phyloP scores from a whole-genome alignment of 2,113 vertebrate species.

The Athene cunicularia region DNA sequence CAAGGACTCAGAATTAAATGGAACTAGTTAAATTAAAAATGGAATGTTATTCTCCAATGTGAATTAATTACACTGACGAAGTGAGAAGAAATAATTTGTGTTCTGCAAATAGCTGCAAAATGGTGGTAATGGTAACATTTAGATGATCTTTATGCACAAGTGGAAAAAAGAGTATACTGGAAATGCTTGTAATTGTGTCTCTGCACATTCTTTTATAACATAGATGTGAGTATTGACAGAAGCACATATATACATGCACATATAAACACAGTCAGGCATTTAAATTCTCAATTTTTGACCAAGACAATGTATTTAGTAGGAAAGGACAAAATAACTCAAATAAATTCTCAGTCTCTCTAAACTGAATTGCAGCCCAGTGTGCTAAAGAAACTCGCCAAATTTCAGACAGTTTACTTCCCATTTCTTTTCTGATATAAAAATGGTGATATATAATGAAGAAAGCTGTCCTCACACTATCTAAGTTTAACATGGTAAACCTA shows the following conservation, averaged over 20 bases:
- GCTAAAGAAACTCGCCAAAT: not conserved
- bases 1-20: constrained; percentile 37
- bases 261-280: not conserved
- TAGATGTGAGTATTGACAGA: not conserved
- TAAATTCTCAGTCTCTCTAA: not conserved
- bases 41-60: not conserved
- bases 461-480: not conserved
- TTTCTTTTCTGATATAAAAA: not conserved
- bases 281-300: not conserved
- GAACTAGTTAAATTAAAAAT: constrained; percentile 57
- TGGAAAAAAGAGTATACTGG: not conserved
- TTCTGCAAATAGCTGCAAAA: constrained; percentile 29
- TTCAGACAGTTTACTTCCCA: not conserved
- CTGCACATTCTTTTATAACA: not conserved
- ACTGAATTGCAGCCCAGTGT: not conserved
- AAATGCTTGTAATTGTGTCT: not conserved
- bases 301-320: not conserved
- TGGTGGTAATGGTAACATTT: not conserved
- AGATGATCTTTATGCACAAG: not conserved
- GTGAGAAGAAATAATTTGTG: not conserved
- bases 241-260: not conserved
- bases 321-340: constrained; percentile 8
- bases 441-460: not conserved
- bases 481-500: not conserved
- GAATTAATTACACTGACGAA: constrained; percentile 41